Percentiles rank a stretch among this genome's conserved stretches.
phyloP scores from a whole-genome alignment of 2,113 vertebrate genomes.

The Eclectus roratus region DNA sequence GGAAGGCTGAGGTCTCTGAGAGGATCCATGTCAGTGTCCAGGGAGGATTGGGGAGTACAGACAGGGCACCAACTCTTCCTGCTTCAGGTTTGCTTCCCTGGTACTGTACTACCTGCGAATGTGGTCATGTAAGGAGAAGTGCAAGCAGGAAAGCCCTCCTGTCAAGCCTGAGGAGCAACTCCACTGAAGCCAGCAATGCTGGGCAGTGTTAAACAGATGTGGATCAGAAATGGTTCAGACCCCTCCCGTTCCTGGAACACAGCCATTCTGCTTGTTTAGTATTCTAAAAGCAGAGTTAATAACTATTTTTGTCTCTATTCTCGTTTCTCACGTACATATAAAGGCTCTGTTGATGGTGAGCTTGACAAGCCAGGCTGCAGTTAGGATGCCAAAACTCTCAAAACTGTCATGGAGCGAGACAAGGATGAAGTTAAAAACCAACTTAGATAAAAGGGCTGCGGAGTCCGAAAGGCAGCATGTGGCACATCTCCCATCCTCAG shows the following conservation, averaged over 20 bases:
- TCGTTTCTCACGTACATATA: conserved; percentile 39
- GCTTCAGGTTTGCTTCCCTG: accelerated
- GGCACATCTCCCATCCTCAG: conserved; percentile 53
- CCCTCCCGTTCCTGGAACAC: background rate
- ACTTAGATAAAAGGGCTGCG: conserved; percentile 51
- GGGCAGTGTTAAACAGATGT: background rate
- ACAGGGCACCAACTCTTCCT: background rate
- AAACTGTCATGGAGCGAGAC: conserved; percentile 59
- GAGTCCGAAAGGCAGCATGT: conserved; percentile 40
- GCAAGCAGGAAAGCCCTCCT: background rate
- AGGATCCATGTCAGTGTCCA: background rate
- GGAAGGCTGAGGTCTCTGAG: background rate
- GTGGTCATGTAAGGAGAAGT: background rate
- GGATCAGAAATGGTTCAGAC: background rate
- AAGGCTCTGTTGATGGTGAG: conserved; percentile 39
- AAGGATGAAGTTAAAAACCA: conserved; percentile 40
- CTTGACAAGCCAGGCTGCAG: conserved; percentile 56
- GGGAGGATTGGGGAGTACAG: accelerated
- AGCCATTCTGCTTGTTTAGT: background rate
- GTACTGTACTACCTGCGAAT: accelerated
- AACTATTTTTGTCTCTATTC: conserved; percentile 57
- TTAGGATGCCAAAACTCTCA: conserved; percentile 54
- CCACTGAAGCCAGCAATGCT: accelerated
- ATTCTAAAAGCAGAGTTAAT: conserved; percentile 41
- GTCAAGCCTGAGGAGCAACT: accelerated